Percentiles rank a stretch among this genome's conserved stretches.
These are phyloP conservation scores for Nansenia antarctica DNA, from an alignment of 2,113 vertebrate species.

Conservation along the genomic window DNA sequence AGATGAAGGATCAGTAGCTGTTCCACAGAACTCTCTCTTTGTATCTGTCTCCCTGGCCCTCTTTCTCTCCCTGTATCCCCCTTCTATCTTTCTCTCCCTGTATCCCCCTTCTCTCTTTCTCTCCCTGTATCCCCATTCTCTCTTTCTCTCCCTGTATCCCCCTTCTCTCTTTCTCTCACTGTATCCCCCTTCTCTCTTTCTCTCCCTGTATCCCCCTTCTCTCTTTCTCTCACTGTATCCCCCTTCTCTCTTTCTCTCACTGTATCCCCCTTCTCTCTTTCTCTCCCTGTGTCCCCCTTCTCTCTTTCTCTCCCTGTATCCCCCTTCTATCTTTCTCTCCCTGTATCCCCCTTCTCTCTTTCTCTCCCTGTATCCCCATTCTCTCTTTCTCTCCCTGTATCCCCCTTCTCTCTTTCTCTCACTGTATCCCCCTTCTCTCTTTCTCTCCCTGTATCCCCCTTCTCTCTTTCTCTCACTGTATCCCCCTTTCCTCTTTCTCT, in stretches of 20 bases:
- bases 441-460: not conserved
- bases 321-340: not conserved
- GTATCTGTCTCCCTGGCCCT: slow-evolving; percentile 33
- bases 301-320: not conserved
- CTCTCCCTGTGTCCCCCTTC: not conserved
- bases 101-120: no score
- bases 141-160: no score
- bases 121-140: no score
- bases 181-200: no score
- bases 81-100: not conserved
- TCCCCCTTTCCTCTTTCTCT: no score
- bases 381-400: not conserved
- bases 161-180: no score
- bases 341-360: no score
- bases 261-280: slow-evolving; percentile 16
- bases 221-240: slow-evolving; percentile 29
- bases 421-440: not conserved
- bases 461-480: not conserved
- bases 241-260: slow-evolving; percentile 16
- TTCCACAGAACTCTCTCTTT: not conserved
- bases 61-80: slow-evolving; percentile 37
- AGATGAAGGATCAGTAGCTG: no score
- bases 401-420: not conserved
- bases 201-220: not conserved
- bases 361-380: no score